These are phyloP conservation scores for Gortyna flavago DNA, from an alignment of 2,888 invertebrate species.

Conservation along the genomic window DNA sequence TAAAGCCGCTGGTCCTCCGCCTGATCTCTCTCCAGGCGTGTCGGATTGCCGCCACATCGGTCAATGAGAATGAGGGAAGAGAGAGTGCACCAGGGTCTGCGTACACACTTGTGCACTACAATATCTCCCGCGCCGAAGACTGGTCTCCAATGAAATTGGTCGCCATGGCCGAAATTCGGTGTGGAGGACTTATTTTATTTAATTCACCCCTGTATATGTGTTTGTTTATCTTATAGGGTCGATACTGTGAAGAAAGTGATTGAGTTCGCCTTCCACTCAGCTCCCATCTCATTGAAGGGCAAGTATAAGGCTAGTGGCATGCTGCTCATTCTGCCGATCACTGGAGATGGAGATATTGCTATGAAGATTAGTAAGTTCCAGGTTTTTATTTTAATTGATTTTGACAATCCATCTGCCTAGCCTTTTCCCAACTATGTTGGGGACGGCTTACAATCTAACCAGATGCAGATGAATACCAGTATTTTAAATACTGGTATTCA, in stretches of 20 bases:
- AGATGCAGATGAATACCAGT: no score
- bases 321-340: constrained; percentile 81
- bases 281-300: constrained; percentile 69
- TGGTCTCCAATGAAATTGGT: not conserved
- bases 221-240: constrained; percentile 69
- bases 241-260: constrained; percentile 74
- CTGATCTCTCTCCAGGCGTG: no score
- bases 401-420: not conserved
- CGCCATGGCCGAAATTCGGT: not conserved
- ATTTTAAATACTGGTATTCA: no score
- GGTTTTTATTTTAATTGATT: not conserved
- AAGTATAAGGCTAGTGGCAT: constrained; percentile 79
- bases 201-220: not conserved
- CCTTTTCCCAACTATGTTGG: no score
- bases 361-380: constrained; percentile 75
- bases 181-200: not conserved
- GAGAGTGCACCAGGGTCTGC: no score
- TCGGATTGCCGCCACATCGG: no score
- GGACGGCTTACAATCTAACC: no score
- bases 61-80: not conserved
- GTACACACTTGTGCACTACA: not conserved
- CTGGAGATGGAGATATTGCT: constrained; percentile 77
- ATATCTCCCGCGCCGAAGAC: no score
- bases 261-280: constrained; percentile 65
- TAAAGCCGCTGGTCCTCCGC: no score